Percentiles rank a stretch among this genome's conserved stretches.
Conservation (phyloP, 2,888 invertebrate genomes). For the Ceriagrion tenellum region DNA sequence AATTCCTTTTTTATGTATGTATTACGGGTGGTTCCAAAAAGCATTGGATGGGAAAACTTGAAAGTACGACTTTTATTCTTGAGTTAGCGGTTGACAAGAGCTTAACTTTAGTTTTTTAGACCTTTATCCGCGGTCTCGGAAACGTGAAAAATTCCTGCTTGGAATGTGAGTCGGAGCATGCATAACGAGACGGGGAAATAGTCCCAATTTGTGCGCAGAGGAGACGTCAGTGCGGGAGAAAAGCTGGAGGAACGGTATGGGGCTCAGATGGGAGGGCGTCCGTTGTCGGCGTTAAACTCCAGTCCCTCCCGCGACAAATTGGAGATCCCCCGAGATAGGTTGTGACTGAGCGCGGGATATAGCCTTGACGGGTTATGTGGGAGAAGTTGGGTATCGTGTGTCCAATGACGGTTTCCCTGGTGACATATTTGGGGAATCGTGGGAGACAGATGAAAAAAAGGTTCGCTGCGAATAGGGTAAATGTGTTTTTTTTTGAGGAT, state of each 20-base stretch:
- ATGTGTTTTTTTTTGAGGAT: neutral
- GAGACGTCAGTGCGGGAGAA: neutral
- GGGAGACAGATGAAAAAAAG: neutral
- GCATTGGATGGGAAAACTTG: neutral
- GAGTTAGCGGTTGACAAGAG: neutral
- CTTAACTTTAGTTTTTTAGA: neutral
- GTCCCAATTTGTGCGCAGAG: neutral
- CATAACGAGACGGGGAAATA: neutral
- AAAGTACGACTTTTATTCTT: neutral
- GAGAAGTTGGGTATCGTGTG: neutral
- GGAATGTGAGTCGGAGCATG: neutral
- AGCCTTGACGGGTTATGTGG: neutral
- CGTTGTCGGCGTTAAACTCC: neutral
- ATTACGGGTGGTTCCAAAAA: neutral
- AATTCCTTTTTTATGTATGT: too few relatives aligned
- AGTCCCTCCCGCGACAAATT: neutral
- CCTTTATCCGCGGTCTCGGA: neutral
- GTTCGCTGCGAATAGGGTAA: neutral
- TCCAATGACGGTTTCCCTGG: neutral
- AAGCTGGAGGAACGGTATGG: neutral
- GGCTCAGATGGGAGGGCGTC: neutral
- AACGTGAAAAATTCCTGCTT: neutral
- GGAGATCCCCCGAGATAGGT: slow-evolving; percentile 11
- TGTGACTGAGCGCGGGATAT: neutral
- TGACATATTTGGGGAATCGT: slow-evolving; percentile 22